Percentiles rank a stretch among this genome's conserved stretches.
phyloP scores from a whole-genome alignment of 2,888 invertebrate genomes.

The Ligdia adustata region DNA sequence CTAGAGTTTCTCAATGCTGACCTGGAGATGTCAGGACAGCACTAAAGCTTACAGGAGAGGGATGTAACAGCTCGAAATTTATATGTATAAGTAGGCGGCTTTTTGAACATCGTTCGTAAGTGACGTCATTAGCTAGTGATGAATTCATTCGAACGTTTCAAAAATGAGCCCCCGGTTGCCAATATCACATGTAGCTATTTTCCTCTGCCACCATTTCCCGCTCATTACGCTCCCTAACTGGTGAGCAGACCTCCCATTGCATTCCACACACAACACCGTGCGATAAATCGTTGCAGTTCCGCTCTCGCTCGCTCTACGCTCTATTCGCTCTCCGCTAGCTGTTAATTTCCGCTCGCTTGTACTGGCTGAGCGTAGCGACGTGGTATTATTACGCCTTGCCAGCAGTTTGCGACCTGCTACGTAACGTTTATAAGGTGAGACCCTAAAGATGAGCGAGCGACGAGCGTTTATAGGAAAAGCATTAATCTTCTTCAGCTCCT shows the following conservation, averaged over 20 bases:
- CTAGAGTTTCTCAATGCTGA: too few species aligned
- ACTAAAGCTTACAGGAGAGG: too few species aligned
- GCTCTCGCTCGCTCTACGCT: conserved; percentile 52
- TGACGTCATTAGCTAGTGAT: too few species aligned
- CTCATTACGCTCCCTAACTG: conserved; percentile 12
- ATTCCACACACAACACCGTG: conserved; percentile 16
- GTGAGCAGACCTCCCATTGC: conserved; percentile 4
- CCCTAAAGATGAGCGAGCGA: conserved; percentile 31
- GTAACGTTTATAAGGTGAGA: conserved; percentile 53
- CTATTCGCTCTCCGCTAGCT: conserved; percentile 56
- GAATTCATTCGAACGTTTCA: too few species aligned
- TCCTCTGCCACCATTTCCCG: conserved; percentile 3
- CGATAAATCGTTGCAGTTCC: conserved; percentile 64
- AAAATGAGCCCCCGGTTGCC: too few species aligned
- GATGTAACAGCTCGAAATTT: too few species aligned
- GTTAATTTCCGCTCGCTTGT: conserved; percentile 81
- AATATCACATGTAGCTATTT: too few species aligned
- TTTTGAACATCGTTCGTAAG: too few species aligned
- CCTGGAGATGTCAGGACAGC: too few species aligned
- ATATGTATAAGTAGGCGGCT: too few species aligned
- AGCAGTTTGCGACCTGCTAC: conserved; percentile 75
- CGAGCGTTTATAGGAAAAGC: conserved; percentile 23
- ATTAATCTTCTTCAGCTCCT: conserved; percentile 12
- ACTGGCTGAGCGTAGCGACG: conserved; percentile 66
- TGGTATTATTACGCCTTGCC: conserved; percentile 77